A percentile compares a stretch with the other conserved stretches of the same genome.
Conservation (phyloP, 2,797 vertebrate genomes). For the Chiroxiphia lanceolata region DNA sequence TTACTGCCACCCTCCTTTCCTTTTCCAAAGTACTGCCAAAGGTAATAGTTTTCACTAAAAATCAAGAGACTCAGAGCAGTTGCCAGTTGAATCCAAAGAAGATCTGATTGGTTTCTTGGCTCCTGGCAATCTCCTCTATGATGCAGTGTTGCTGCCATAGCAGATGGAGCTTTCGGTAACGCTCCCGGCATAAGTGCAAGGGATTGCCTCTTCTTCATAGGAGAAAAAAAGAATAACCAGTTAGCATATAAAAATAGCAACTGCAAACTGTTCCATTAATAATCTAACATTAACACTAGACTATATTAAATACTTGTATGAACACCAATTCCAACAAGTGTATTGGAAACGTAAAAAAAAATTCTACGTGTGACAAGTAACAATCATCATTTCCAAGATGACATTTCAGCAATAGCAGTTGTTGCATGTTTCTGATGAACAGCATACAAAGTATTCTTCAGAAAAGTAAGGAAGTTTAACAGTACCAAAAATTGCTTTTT, state of each 20-base stretch:
- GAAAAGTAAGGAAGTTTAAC: neutral
- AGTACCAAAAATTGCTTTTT: neutral
- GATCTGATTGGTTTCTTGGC: conserved; percentile 91
- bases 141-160: conserved; percentile 98
- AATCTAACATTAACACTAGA: neutral
- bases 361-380: neutral
- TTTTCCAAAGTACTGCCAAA: conserved; percentile 29
- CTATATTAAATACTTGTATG: neutral
- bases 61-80: conserved; percentile 82
- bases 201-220: conserved; percentile 91
- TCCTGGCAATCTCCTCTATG: conserved; percentile 95
- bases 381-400: neutral
- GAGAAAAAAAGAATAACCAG: neutral
- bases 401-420: neutral
- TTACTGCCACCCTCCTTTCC: conserved; percentile 4
- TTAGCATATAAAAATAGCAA: neutral
- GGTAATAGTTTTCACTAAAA: conserved; percentile 13
- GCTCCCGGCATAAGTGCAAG: conserved; percentile 89
- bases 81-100: conserved; percentile 97
- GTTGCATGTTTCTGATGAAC: neutral
- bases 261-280: neutral
- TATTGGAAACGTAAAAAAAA: neutral
- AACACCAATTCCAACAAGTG: neutral
- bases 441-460: neutral
- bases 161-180: conserved; percentile 93